A percentile compares a stretch with the other conserved stretches of the same genome.
Conservation (phyloP, 2,113 vertebrate species). For the Lates calcarifer region DNA sequence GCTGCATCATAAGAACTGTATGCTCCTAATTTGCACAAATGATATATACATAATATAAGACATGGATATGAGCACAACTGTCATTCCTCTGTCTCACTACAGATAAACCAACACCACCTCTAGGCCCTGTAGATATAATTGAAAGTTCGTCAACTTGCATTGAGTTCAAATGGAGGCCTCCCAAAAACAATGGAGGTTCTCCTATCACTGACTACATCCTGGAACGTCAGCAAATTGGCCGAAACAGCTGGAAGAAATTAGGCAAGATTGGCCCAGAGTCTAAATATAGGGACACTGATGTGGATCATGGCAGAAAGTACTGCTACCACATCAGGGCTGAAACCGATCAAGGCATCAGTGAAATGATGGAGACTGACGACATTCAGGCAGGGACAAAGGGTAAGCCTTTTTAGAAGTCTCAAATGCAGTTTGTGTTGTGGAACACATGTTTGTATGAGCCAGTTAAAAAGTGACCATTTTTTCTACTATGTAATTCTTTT, state of each 20-base stretch:
- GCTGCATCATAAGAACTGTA: neutral
- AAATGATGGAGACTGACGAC: constrained; percentile 87
- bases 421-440: neutral
- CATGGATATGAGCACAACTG: neutral
- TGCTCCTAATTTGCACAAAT: neutral
- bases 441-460: neutral
- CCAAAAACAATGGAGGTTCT: constrained; percentile 88
- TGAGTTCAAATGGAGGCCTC: constrained; percentile 87
- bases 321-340: constrained; percentile 89
- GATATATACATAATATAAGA: neutral
- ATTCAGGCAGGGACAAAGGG: constrained; percentile 89
- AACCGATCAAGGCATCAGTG: constrained; percentile 85
- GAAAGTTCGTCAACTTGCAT: constrained; percentile 80
- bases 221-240: constrained; percentile 88
- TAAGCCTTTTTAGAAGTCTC: constrained; percentile 58
- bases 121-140: constrained; percentile 86
- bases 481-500: neutral
- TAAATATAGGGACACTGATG: constrained; percentile 84
- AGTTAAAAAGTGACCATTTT: neutral
- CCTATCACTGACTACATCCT: constrained; percentile 85
- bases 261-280: constrained; percentile 83
- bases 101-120: constrained; percentile 88
- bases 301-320: constrained; percentile 89
- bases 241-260: constrained; percentile 87
- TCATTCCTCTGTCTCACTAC: constrained; percentile 10